A percentile compares a stretch with the other conserved stretches of the same genome.
Conservation (phyloP, 92 coral and sea anemone species). For the Pocillopora grandis region DNA sequence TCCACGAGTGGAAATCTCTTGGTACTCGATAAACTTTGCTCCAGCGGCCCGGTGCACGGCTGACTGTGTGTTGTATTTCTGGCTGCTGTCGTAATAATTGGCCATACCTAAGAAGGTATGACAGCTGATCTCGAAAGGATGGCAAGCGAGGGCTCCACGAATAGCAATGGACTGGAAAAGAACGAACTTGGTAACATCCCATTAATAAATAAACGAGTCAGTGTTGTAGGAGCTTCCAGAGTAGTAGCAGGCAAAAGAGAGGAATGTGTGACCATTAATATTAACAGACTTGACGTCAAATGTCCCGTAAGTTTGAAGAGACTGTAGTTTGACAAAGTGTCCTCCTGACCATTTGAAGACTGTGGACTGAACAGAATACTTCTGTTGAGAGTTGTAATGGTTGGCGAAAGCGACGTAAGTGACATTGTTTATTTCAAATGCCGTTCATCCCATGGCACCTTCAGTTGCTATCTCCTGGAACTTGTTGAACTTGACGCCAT, state of each 20-base stretch:
- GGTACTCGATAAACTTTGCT: background rate
- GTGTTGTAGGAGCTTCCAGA: background rate
- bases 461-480: slow-evolving; percentile 29
- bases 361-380: slow-evolving; percentile 14
- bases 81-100: background rate
- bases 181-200: slow-evolving; percentile 29
- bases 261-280: slow-evolving; percentile 34
- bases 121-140: slow-evolving; percentile 4
- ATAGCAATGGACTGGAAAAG: slow-evolving; percentile 41
- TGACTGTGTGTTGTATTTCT: background rate
- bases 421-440: slow-evolving; percentile 19
- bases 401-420: slow-evolving; percentile 31
- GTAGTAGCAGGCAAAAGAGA: slow-evolving; percentile 29
- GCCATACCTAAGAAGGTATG: background rate
- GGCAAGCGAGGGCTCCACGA: slow-evolving; percentile 36
- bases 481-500: slow-evolving; percentile 18
- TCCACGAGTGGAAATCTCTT: background rate
- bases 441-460: slow-evolving; percentile 18
- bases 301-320: slow-evolving; percentile 26
- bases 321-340: slow-evolving; percentile 23
- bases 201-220: slow-evolving; percentile 36
- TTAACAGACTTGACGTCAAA: slow-evolving; percentile 24
- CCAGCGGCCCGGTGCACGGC: background rate
- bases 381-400: background rate
- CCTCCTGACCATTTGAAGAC: slow-evolving; percentile 39